Conservation (phyloP, 30 jellyfish, hydroid and myxozoan species). For the Sanderia malayensis region DNA sequence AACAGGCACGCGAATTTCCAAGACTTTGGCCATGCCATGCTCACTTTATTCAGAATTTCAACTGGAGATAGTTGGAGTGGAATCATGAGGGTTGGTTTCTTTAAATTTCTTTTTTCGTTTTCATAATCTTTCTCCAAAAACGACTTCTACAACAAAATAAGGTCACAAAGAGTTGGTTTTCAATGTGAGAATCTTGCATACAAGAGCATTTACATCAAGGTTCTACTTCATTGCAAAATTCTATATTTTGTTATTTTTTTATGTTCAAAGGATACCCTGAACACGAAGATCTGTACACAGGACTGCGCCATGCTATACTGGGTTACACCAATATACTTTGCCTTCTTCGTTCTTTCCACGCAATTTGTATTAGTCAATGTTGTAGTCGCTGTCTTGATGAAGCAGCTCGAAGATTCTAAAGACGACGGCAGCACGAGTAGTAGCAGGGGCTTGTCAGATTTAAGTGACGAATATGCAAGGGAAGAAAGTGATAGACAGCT, state of each 20-base stretch:
- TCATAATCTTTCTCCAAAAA: too few species aligned
- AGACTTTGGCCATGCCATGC: conserved; percentile 83
- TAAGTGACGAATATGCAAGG: conserved; percentile 42
- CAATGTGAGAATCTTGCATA: too few species aligned
- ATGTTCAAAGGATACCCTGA: conserved; percentile 73
- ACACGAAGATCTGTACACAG: conserved; percentile 70
- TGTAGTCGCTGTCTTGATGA: conserved; percentile 98
- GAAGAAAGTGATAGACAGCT: too few species aligned
- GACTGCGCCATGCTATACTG: conserved; percentile 81
- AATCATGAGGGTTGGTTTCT: conserved; percentile 57
- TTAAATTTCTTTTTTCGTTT: too few species aligned
- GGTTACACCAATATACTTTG: conserved; percentile 90
- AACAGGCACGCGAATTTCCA: conserved; percentile 93
- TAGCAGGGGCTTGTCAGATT: conserved; percentile 28
- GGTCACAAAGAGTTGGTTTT: too few species aligned
- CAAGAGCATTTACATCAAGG: too few species aligned
- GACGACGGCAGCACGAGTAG: conserved; percentile 32
- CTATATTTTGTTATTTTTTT: background rate
- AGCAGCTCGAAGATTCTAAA: conserved; percentile 92
- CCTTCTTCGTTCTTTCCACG: conserved; percentile 87
- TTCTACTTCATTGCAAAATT: too few species aligned
- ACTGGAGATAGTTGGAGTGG: conserved; percentile 99
- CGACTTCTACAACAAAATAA: too few species aligned
- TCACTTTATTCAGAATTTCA: conserved; percentile 86
- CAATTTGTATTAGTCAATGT: conserved; percentile 96